Base-by-base conservation (phyloP, 2,797 vertebrate genomes). In the Cephalopachus bancanus region DNA sequence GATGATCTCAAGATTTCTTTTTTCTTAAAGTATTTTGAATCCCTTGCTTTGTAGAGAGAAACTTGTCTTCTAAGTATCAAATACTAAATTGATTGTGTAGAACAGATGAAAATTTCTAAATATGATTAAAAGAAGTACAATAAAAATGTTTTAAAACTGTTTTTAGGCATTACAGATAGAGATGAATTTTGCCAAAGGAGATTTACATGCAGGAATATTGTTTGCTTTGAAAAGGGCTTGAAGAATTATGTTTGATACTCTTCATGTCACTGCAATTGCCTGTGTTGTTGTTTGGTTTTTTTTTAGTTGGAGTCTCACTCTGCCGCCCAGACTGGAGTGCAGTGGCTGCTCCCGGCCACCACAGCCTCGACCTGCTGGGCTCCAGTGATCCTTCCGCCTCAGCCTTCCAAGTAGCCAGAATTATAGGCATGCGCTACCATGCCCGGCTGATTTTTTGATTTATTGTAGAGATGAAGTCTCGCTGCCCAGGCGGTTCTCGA, bases 151-250 rank as follows among this genome's bases (percentile, higher is more conserved):
- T 72, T 5, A n/a, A 86, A 91, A 19, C 26, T 80, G 1, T 80
- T 71, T 64, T 53, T 95, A 22, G 3, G 44, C 79, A 79, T 55
- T 78, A 30, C 80, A 79, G 26, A 64, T 51, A 81, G 33, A 80
- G 8, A 80, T 81, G 16, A 62, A 81, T 74, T 87, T 92, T 49
- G 8, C 16, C 59, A 92, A 87, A 80, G 28, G 33, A 67, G 33
- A 80, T 51, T 49, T 65, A 67, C 14, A 44, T 81, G 33, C 72
- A 87, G 75, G 20, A 67, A 74, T 37, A 49, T 51, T 79, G 44
- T 60, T 85, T 86, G 49, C 49, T 65, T 95, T 86, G 30, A 65
- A 91, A 85, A 86, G 20, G 65, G 74, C 20, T 80, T 24, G 26
- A 71, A 26, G 15, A 55, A 33, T 76, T 92, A 80, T 64, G 71